Evolutionary conservation across 2,797 vertebrate species (phyloP).

Genomic region (Geotrypetes seraphini): DNA sequence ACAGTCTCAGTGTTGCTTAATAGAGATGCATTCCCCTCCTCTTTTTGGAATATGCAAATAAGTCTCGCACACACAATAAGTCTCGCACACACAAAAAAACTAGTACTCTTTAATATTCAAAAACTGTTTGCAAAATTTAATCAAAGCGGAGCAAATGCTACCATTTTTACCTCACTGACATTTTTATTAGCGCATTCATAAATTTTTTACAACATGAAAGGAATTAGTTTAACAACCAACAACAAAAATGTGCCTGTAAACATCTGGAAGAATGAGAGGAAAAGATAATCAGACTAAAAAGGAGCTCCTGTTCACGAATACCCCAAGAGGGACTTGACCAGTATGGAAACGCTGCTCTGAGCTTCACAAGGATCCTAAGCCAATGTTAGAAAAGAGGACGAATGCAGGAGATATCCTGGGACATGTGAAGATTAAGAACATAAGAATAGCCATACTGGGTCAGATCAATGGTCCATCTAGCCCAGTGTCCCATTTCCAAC

Average conservation of each 20-base stretch:
- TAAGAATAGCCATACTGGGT: too few relatives aligned
- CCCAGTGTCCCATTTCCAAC: too few relatives aligned
- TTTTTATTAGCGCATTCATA: conserved; percentile 73
- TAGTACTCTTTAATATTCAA: conserved; percentile 75
- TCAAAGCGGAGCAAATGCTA: conserved; percentile 71
- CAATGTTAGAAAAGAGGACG: too few relatives aligned
- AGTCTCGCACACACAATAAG: conserved; percentile 24
- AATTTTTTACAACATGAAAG: conserved; percentile 72
- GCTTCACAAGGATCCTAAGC: too few relatives aligned
- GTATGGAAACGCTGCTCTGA: too few relatives aligned
- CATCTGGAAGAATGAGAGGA: conserved; percentile 69
- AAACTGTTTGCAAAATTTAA: conserved; percentile 76
- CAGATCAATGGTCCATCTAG: too few relatives aligned
- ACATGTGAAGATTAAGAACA: too few relatives aligned
- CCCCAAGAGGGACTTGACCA: too few relatives aligned
- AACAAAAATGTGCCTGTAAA: conserved; percentile 58
- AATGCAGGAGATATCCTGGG: too few relatives aligned
- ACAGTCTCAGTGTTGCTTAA: conserved; percentile 71
- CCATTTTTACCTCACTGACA: conserved; percentile 75
- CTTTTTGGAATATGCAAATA: conserved; percentile 64
- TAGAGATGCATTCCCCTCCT: conserved; percentile 75
- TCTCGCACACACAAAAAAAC: conserved; percentile 54
- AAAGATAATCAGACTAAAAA: too few relatives aligned
- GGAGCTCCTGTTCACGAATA: too few relatives aligned
- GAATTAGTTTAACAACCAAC: conserved; percentile 70